phyloP scores from a whole-genome alignment of 2,888 invertebrate species.

The Scaptomyza flava region DNA sequence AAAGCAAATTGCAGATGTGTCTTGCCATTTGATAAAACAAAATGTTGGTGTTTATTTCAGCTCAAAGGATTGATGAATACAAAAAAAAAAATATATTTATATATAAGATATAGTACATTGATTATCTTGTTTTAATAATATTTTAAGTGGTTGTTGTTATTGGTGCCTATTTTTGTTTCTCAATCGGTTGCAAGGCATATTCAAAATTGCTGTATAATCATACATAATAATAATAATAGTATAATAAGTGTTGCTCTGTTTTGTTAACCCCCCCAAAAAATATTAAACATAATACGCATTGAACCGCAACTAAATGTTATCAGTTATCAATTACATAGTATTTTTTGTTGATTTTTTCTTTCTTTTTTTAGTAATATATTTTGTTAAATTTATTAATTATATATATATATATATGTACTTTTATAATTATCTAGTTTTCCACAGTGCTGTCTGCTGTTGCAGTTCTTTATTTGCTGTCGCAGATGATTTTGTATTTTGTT shows the following conservation, averaged over 20 bases:
- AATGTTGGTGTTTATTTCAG: slow-evolving; percentile 72
- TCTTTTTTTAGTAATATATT: slow-evolving; percentile 35
- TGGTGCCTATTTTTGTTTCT: slow-evolving; percentile 21
- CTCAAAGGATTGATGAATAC: slow-evolving; percentile 63
- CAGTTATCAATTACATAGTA: slow-evolving; percentile 37
- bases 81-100: slow-evolving; percentile 44
- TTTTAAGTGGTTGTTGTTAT: slow-evolving; percentile 24
- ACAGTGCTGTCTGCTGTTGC: slow-evolving; percentile 59
- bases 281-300: slow-evolving; percentile 44
- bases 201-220: slow-evolving; percentile 24
- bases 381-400: slow-evolving; percentile 45
- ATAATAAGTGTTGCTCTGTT: slow-evolving; percentile 44
- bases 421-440: slow-evolving; percentile 70
- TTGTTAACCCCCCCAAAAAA: slow-evolving; percentile 23
- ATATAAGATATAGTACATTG: slow-evolving; percentile 65
- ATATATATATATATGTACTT: slow-evolving; percentile 32
- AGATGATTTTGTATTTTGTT: slow-evolving; percentile 19
- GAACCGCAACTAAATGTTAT: slow-evolving; percentile 36
- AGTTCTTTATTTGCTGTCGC: slow-evolving; percentile 34
- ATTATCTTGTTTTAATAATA: slow-evolving; percentile 35
- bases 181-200: slow-evolving; percentile 26
- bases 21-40: slow-evolving; percentile 60
- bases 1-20: neutral
- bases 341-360: slow-evolving; percentile 15
- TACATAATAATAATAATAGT: slow-evolving; percentile 56